Base-by-base conservation (phyloP, 2,888 invertebrate genomes). In the Pristionchus entomophagus region DNA sequence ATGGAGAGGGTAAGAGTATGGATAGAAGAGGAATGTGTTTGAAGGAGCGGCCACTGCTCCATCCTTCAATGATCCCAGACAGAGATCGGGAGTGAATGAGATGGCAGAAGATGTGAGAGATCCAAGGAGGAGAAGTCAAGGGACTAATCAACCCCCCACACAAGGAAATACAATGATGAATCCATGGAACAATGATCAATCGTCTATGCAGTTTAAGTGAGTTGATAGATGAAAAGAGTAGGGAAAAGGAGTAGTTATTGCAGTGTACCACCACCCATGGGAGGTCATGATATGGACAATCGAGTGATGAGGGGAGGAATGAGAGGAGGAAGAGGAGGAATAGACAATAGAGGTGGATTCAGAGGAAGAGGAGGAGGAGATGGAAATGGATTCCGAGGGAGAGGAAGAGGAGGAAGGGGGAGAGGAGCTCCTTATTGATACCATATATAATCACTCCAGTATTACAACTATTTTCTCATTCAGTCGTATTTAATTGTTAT, bases 51-150 rank as follows among this genome's bases (percentile, higher is more conserved):
- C 22, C 1, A 12, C 56, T 8, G 19, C 41, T 26, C 51, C 51
- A 0, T 26, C 49, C 12, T 82, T 82, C 17, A 82, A 59, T 41
- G 82, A 82, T 82, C 82, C 82, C 26, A 35, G 82, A 10, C 8
- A 59, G 5, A 3, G 82, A 59, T 8, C 38, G 14, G 82, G 59
- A 59, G 41, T 35, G 38, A 59, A 45, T 38, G 69, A 69, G 19
- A 49, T 69, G 22, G 19, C 65, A 22, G 84, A 84, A 32, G 84
- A 84, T 69, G 69, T 84, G 32, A 84, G 84, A 56, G 84, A 84
- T 84, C 84, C 84, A 32, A 62, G 84, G 29, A 84, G 84, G 41
- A 84, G 84, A 59, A 82, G n/a, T 59, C 38, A 35, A 59, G 78
- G 78, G 26, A 32, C 29, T 19, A 82, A 59, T 82, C 56, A 59